phyloP scores from a whole-genome alignment of 2,888 invertebrate genomes.

The Eurois occulta region DNA sequence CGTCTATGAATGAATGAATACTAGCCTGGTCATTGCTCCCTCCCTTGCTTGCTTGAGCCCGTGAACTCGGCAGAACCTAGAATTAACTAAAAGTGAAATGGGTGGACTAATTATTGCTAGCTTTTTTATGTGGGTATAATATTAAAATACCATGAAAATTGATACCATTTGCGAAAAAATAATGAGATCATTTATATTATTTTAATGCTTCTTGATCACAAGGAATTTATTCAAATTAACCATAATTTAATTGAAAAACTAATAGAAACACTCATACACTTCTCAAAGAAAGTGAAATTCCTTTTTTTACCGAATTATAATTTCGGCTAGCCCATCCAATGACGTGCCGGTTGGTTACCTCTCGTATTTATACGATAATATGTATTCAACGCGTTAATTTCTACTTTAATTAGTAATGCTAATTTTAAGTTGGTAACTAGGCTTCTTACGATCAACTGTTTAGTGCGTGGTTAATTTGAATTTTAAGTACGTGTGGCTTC shows the following conservation, averaged over 20 bases:
- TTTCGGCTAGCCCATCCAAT: background rate
- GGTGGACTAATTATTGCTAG: no score
- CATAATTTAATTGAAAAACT: background rate
- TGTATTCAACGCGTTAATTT: slow-evolving; percentile 38
- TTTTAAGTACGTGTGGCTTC: background rate
- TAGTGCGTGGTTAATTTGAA: slow-evolving; percentile 13
- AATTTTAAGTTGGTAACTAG: slow-evolving; percentile 38
- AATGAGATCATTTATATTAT: no score
- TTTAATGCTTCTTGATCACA: no score
- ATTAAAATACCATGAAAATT: no score
- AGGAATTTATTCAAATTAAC: background rate
- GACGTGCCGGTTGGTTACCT: background rate
- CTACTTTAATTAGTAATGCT: slow-evolving; percentile 50
- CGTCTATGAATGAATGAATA: no score
- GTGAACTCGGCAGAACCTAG: no score
- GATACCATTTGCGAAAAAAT: no score
- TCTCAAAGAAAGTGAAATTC: slow-evolving; percentile 45
- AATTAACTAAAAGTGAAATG: no score
- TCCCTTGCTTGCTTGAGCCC: no score
- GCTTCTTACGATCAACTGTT: slow-evolving; percentile 19
- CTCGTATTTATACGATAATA: background rate
- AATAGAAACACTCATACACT: background rate
- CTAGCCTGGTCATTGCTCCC: no score
- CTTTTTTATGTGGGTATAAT: no score
- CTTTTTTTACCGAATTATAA: background rate